Percentiles rank a stretch among this genome's conserved stretches.
These are phyloP conservation scores for Lepus timidus DNA, from an alignment of 2,113 vertebrate species.

Conservation along the genomic window DNA sequence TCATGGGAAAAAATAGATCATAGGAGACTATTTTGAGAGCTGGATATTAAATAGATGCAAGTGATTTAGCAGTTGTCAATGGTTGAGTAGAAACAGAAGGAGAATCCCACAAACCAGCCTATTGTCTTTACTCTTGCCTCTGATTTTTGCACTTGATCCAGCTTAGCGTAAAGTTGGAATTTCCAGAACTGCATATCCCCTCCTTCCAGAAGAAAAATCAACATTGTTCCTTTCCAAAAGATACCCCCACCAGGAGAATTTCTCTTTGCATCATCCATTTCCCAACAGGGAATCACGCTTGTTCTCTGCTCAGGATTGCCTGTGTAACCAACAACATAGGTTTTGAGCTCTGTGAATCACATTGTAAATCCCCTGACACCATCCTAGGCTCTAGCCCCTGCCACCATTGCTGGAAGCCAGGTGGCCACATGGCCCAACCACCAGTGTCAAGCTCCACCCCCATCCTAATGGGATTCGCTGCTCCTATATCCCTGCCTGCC, in stretches of 20 bases:
- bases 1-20: not conserved
- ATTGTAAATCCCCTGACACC: conserved; percentile 38
- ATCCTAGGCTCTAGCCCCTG: too few species aligned
- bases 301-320: not conserved
- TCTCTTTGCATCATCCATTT: not conserved
- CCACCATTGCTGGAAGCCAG: too few species aligned
- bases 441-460: too few species aligned
- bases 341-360: conserved; percentile 66
- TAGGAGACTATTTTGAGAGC: conserved; percentile 5
- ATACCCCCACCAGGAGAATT: not conserved
- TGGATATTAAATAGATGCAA: not conserved
- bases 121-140: not conserved
- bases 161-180: conserved; percentile 13
- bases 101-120: not conserved
- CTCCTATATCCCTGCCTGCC: too few species aligned
- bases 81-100: not conserved
- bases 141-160: not conserved
- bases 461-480: too few species aligned
- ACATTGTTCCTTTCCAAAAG: not conserved
- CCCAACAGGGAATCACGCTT: not conserved
- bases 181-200: not conserved
- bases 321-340: not conserved
- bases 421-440: too few species aligned
- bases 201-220: conserved; percentile 36
- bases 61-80: not conserved